Percentiles rank a stretch among this genome's conserved stretches.
phyloP scores from a whole-genome alignment of 2,888 invertebrate species.

The Oscheius sp. region DNA sequence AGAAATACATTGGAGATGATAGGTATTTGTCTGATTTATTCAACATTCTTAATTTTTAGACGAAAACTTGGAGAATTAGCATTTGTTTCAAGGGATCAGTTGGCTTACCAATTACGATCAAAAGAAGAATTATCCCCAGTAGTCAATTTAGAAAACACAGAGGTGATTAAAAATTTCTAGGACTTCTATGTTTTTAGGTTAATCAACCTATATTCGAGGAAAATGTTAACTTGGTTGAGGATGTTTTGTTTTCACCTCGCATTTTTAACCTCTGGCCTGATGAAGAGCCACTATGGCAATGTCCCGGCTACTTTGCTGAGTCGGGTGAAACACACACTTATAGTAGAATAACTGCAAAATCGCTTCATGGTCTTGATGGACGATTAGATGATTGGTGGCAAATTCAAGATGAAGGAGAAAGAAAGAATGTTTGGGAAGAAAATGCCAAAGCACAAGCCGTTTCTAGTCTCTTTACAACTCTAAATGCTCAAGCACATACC shows the following conservation, averaged over 20 bases:
- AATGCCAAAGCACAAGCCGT: conserved; percentile 57
- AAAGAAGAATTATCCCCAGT: conserved; percentile 40
- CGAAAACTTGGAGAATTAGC: conserved; percentile 66
- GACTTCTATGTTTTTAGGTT: neutral
- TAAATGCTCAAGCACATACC: conserved; percentile 68
- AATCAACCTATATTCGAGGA: conserved; percentile 35
- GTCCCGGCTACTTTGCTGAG: conserved; percentile 67
- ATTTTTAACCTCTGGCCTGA: conserved; percentile 62
- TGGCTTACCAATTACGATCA: conserved; percentile 57
- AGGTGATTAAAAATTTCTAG: neutral
- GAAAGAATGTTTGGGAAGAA: conserved; percentile 32
- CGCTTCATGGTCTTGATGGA: conserved; percentile 48
- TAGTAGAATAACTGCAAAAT: conserved; percentile 59
- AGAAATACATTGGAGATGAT: conserved; percentile 65
- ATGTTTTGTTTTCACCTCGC: conserved; percentile 55
- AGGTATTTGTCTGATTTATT: conserved; percentile 39
- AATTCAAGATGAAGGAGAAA: conserved; percentile 2
- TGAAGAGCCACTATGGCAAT: conserved; percentile 65
- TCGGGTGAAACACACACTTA: conserved; percentile 49
- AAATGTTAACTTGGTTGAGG: conserved; percentile 34
- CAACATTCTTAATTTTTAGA: conserved; percentile 39
- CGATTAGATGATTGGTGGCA: conserved; percentile 51
- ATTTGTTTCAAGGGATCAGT: conserved; percentile 63
- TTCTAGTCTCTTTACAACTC: conserved; percentile 62
- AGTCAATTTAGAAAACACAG: conserved; percentile 34